These are phyloP conservation scores for Gnathonemus longibarbis DNA, from an alignment of 2,113 vertebrate species.

Conservation along the genomic window DNA sequence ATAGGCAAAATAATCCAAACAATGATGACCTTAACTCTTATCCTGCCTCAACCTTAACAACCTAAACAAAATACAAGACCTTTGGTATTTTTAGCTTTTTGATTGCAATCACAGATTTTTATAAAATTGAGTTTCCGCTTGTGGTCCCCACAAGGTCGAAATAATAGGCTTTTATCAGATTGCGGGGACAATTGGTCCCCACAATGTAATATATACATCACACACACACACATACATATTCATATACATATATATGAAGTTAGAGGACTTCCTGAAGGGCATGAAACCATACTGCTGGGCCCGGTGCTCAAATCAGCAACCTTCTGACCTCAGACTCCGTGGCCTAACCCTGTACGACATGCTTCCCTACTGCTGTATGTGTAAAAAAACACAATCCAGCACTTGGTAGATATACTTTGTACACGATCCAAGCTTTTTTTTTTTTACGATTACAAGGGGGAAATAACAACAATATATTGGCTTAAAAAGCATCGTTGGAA, in stretches of 20 bases:
- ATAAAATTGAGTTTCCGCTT: background rate
- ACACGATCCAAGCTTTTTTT: background rate
- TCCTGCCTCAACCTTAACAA: background rate
- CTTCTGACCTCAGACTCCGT: background rate
- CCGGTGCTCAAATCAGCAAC: background rate
- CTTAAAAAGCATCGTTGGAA: background rate
- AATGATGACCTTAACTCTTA: background rate
- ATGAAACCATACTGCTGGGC: background rate
- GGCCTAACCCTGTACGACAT: background rate
- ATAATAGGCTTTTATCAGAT: background rate
- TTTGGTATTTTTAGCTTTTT: background rate
- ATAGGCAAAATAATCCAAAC: background rate
- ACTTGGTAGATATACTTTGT: background rate
- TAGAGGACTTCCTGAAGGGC: background rate
- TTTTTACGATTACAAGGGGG: background rate
- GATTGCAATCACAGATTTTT: background rate
- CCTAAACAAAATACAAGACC: background rate
- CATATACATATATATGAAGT: background rate
- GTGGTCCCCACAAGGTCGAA: background rate
- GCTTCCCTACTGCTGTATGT: background rate
- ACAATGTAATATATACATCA: background rate
- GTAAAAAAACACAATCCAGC: background rate
- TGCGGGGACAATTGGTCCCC: background rate
- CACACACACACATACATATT: background rate
- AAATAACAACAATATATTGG: background rate